Percentiles rank a stretch among this genome's conserved stretches.
Conservation (phyloP, 2,113 vertebrate genomes). For the Corythoichthys haematopterus region DNA sequence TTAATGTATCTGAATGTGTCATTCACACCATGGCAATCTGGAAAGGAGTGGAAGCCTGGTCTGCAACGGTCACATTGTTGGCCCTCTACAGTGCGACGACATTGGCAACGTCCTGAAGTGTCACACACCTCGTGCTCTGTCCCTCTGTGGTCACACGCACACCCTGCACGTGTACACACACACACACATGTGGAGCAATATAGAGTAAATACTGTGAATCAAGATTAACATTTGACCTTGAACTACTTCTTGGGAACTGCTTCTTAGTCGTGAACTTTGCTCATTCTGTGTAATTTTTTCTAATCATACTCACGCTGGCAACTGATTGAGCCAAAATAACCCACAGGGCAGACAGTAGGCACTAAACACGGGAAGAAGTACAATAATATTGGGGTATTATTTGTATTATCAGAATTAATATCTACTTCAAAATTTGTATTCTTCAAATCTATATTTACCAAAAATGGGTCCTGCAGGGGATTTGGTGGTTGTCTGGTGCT, state of each 20-base stretch:
- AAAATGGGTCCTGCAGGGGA: conserved; percentile 59
- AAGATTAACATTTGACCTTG: conserved; percentile 10
- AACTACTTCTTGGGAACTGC: conserved; percentile 16
- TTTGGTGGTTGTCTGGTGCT: conserved; percentile 48
- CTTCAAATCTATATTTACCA: conserved; percentile 43
- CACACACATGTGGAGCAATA: neutral
- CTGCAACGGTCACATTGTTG: conserved; percentile 75
- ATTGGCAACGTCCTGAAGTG: conserved; percentile 75
- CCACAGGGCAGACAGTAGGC: conserved; percentile 60
- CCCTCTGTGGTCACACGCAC: conserved; percentile 75
- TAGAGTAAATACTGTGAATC: neutral
- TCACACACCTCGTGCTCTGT: conserved; percentile 71
- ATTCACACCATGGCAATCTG: conserved; percentile 76
- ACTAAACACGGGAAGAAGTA: conserved; percentile 23
- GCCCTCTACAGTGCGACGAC: conserved; percentile 73
- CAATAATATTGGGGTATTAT: neutral
- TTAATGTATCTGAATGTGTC: conserved; percentile 14
- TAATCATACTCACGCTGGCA: conserved; percentile 70
- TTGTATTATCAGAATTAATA: neutral
- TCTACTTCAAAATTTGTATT: neutral
- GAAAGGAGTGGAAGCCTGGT: conserved; percentile 76
- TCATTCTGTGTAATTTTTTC: conserved; percentile 12
- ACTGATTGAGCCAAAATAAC: conserved; percentile 67
- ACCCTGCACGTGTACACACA: conserved; percentile 66
- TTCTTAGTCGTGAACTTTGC: conserved; percentile 17